A percentile compares a stretch with the other conserved stretches of the same genome.
Conservation (phyloP, 2,888 invertebrate species). For the Tetramorium bicarinatum region DNA sequence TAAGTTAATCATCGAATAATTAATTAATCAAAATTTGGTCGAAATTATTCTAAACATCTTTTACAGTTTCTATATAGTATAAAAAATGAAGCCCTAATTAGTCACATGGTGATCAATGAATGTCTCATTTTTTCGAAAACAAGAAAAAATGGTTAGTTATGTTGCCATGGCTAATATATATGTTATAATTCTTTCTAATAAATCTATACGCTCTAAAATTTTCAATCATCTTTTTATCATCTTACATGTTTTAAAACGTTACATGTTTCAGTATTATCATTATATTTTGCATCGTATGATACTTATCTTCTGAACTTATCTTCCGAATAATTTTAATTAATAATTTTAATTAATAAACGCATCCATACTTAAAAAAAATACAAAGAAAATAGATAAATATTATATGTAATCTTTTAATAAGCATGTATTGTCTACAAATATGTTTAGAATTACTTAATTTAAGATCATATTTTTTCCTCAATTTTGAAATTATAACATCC, state of each 20-base stretch:
- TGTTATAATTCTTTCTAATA: too few relatives aligned
- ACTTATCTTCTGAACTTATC: neutral
- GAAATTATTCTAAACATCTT: too few relatives aligned
- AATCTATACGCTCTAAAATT: too few relatives aligned
- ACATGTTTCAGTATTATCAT: neutral
- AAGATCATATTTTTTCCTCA: neutral
- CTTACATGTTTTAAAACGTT: neutral
- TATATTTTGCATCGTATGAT: neutral
- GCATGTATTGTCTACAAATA: neutral
- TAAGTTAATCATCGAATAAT: too few relatives aligned
- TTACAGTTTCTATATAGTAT: too few relatives aligned
- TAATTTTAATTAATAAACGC: neutral
- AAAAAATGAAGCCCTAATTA: too few relatives aligned
- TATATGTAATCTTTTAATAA: neutral
- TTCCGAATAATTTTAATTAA: neutral
- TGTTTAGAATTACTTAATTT: constrained; percentile 1
- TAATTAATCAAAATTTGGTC: too few relatives aligned
- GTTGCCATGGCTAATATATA: too few relatives aligned
- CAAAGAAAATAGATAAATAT: neutral
- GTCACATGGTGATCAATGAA: too few relatives aligned
- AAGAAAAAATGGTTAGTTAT: too few relatives aligned
- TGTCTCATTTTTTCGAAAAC: too few relatives aligned
- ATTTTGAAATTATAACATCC: neutral
- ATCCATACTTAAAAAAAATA: neutral
- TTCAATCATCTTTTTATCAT: too few relatives aligned